A percentile compares a stretch with the other conserved stretches of the same genome.
phyloP scores from a whole-genome alignment of 2,888 invertebrate genomes.

The Digitonthophagus gazella region DNA sequence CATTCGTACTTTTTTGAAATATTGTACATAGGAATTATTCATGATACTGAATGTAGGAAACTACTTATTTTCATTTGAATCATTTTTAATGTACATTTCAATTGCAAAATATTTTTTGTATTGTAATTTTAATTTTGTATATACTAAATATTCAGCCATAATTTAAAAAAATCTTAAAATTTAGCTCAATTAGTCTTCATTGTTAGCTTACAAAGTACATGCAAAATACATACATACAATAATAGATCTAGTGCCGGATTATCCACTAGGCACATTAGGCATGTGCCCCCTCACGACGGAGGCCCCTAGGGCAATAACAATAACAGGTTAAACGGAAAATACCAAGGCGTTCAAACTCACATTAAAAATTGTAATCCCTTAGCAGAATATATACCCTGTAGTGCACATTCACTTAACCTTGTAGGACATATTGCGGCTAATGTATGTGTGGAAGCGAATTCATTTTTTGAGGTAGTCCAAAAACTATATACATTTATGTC shows the following conservation, averaged over 20 bases:
- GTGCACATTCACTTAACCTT: conserved; percentile 17
- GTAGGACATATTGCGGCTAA: conserved; percentile 8
- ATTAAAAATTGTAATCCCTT: conserved; percentile 8
- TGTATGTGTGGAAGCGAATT: not conserved
- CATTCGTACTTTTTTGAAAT: too few species aligned
- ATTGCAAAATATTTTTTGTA: too few species aligned
- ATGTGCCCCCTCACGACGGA: not conserved
- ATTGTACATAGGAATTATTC: too few species aligned
- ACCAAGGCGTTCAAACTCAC: conserved; percentile 13
- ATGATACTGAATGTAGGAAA: too few species aligned
- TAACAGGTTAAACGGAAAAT: conserved; percentile 12
- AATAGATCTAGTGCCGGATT: not conserved
- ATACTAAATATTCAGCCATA: not conserved
- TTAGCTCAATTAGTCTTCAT: not conserved
- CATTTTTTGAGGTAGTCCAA: conserved; percentile 16
- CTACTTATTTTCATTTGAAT: too few species aligned
- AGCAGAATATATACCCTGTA: conserved; percentile 16
- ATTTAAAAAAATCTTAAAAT: not conserved
- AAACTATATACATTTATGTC: conserved; percentile 12
- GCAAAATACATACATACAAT: not conserved
- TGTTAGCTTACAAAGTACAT: not conserved
- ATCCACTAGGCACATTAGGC: not conserved
- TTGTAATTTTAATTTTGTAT: not conserved
- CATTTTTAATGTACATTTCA: too few species aligned
- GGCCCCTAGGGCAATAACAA: conserved; percentile 17